Percentiles rank a stretch among this genome's conserved stretches.
phyloP scores from a whole-genome alignment of 1,140 invertebrate genomes.

The Laodelphax striatellus region DNA sequence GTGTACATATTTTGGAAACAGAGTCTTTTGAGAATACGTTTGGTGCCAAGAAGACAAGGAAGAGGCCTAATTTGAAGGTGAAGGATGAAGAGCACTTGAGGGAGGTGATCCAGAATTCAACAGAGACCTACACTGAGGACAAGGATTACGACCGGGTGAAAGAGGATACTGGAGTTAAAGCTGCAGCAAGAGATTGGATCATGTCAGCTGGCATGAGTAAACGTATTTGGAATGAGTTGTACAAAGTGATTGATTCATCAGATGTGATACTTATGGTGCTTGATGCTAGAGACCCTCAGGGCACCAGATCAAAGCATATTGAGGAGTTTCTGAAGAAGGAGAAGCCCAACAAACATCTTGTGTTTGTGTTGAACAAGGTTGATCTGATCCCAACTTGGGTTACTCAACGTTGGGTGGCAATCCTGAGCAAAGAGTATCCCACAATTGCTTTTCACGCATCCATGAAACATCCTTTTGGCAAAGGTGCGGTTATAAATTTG shows the following conservation, averaged over 20 bases:
- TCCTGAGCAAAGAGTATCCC: constrained; percentile 88
- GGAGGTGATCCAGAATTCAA: constrained; percentile 52
- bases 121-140: constrained; percentile 59
- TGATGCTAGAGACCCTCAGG: constrained; percentile 90
- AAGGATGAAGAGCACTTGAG: constrained; percentile 58
- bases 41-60: constrained; percentile 86
- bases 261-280: constrained; percentile 77
- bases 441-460: constrained; percentile 98
- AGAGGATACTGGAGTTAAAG: constrained; percentile 65
- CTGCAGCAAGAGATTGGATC: constrained; percentile 67
- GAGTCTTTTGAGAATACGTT: constrained; percentile 91
- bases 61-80: constrained; percentile 74
- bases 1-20: constrained; percentile 91
- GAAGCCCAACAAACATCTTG: constrained; percentile 87
- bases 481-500: constrained; percentile 93
- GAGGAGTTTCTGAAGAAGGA: constrained; percentile 69
- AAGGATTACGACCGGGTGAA: constrained; percentile 72
- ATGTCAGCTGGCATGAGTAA: constrained; percentile 91
- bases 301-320: constrained; percentile 86
- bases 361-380: constrained; percentile 93
- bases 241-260: constrained; percentile 98
- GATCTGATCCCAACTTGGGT: constrained; percentile 95
- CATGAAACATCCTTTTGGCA: constrained; percentile 93
- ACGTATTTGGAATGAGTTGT: constrained; percentile 98
- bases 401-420: constrained; percentile 89